phyloP scores from a whole-genome alignment of 2,888 invertebrate species.

The Tetragonula carbonaria region DNA sequence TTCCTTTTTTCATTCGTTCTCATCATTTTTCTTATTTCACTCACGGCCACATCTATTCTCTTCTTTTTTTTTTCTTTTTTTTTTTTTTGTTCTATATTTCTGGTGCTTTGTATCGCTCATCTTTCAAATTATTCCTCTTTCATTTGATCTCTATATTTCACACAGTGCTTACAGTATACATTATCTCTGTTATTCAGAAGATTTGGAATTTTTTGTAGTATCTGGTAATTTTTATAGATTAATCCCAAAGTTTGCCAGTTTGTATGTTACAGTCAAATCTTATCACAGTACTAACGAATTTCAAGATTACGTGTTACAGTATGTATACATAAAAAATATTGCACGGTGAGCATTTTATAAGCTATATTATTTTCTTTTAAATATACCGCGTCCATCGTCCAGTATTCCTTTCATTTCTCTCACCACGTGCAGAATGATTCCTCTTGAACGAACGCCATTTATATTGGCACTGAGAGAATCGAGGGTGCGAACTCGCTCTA shows the following conservation, averaged over 20 bases:
- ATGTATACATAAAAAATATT: not conserved
- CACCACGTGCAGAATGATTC: not conserved
- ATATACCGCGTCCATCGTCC: not conserved
- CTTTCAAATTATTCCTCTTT: not conserved
- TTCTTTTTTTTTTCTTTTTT: too few species aligned
- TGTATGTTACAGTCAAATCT: not conserved
- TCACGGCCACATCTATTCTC: not conserved
- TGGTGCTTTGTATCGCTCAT: not conserved
- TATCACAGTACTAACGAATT: not conserved
- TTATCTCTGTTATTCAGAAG: too few species aligned
- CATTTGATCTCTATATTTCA: not conserved
- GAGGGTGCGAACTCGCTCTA: conserved; percentile 65
- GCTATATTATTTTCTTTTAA: not conserved
- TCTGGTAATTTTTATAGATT: not conserved
- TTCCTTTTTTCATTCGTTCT: conserved; percentile 19
- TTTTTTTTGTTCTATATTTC: not conserved
- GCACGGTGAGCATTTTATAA: not conserved
- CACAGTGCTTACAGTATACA: too few species aligned
- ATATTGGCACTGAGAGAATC: conserved; percentile 59
- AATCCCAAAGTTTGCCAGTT: not conserved
- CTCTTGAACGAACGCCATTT: conserved; percentile 52
- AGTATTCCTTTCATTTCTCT: not conserved
- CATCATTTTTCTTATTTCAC: conserved; percentile 1
- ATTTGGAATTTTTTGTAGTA: too few species aligned
- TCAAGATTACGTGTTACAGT: not conserved